A percentile compares a stretch with the other conserved stretches of the same genome.
Evolutionary conservation across 1,140 invertebrate genomes (phyloP).

Genomic region (Oscheius sp.): DNA sequence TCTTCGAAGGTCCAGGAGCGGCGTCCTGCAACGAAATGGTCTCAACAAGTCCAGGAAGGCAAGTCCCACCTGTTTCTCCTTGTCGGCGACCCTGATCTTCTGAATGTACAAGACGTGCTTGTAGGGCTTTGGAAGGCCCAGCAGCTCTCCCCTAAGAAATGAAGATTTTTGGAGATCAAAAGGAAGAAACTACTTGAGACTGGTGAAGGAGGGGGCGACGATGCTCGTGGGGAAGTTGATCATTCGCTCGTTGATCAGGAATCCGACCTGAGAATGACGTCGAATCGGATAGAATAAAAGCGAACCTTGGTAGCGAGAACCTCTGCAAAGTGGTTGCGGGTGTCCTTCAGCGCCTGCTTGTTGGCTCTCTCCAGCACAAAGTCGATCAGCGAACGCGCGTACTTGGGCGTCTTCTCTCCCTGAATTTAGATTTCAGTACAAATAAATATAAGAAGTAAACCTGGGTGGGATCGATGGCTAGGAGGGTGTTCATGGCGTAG

Average conservation of each 20-base stretch:
- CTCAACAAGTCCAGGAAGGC: too few species aligned
- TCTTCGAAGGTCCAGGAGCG: conserved; percentile 1
- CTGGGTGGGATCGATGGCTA: conserved; percentile 12
- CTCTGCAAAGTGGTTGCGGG: conserved; percentile 21
- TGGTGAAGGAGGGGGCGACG: conserved; percentile 18
- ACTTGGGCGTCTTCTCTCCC: conserved; percentile 14
- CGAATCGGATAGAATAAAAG: background rate
- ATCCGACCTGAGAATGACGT: conserved; percentile 11
- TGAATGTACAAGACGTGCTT: conserved; percentile 25
- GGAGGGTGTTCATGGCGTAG: conserved; percentile 6
- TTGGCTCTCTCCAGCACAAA: conserved; percentile 29
- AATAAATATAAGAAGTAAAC: too few species aligned
- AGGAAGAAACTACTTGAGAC: conserved; percentile 10
- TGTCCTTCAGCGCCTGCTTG: conserved; percentile 18
- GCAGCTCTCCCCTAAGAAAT: background rate
- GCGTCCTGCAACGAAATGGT: conserved; percentile 6
- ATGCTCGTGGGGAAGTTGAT: conserved; percentile 28
- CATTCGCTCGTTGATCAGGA: conserved; percentile 33
- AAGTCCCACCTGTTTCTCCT: background rate
- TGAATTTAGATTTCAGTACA: too few species aligned
- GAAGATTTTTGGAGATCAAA: background rate
- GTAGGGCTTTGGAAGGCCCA: conserved; percentile 6
- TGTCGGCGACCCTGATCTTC: conserved; percentile 7
- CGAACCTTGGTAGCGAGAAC: background rate
- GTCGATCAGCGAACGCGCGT: conserved; percentile 6